phyloP scores from a whole-genome alignment of 2,888 invertebrate species.

The Epirrita christyi region DNA sequence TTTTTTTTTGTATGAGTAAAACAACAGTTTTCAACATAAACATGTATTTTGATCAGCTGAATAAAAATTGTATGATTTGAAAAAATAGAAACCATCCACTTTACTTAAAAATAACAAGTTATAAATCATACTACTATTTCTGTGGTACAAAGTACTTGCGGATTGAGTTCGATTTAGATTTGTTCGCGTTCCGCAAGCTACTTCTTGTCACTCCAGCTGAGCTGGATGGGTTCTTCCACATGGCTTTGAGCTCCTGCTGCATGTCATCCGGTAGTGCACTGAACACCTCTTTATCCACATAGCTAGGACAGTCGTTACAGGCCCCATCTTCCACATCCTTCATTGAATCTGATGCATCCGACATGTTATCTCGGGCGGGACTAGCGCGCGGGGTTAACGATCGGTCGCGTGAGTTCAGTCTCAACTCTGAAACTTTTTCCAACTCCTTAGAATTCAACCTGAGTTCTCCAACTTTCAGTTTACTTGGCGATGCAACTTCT shows the following conservation, averaged over 20 bases:
- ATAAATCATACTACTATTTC: constrained; percentile 85
- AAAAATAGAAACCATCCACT: constrained; percentile 85
- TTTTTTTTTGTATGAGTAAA: constrained; percentile 51
- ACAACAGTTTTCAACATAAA: constrained; percentile 75
- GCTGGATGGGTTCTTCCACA: constrained; percentile 85
- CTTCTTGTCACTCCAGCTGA: constrained; percentile 66
- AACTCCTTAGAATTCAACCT: constrained; percentile 87
- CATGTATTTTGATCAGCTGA: constrained; percentile 83
- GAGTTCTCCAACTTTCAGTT: constrained; percentile 87
- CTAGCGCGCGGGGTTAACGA: constrained; percentile 77
- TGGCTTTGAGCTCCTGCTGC: constrained; percentile 89
- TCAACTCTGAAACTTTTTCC: constrained; percentile 81
- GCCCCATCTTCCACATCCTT: constrained; percentile 69
- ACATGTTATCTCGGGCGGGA: constrained; percentile 73
- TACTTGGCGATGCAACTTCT: constrained; percentile 88
- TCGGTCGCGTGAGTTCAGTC: constrained; percentile 74
- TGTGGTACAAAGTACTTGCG: constrained; percentile 89
- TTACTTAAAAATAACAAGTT: constrained; percentile 80
- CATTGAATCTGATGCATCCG: constrained; percentile 73
- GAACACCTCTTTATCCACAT: constrained; percentile 88
- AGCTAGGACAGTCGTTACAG: constrained; percentile 86
- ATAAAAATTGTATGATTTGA: constrained; percentile 84
- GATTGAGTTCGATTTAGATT: constrained; percentile 86
- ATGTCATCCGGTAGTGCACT: constrained; percentile 88
- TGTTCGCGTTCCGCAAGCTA: constrained; percentile 79